Evolutionary conservation across 2,888 invertebrate genomes (phyloP), one percentile per base, ranked within the genome.

Genomic region (Cephonodes hylas): DNA sequence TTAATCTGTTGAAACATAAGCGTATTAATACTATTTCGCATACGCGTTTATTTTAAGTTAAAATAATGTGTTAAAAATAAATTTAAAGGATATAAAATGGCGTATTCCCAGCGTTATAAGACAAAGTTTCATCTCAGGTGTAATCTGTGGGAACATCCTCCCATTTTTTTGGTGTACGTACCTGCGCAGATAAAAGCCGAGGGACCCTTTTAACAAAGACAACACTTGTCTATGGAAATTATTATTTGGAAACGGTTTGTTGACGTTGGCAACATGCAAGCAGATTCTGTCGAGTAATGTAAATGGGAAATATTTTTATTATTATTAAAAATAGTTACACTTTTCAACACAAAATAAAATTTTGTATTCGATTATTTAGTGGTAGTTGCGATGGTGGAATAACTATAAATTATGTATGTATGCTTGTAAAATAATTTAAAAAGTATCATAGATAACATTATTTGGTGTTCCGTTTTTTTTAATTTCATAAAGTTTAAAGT

Each of bases 151-250:
- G 44, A 44, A 56, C 34, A 61, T 57, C 61, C 61, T 56, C 61
- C 44, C 45, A n/a, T 15, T 8, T 34, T 57, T 46, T 58, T 27
- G 45, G 46, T 63, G 60, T 57, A 62, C 56, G 58, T 63, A 65
- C 61, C 63, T 64, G 65, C 7, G n/a, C 53, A 58, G 60, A 66
- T 63, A 64, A 66, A 62, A 66, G 42, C 60, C 18, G 46, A 46
- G 53, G 53, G 64, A 62, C 64, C 64, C 62, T 58, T 56, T 46
- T 44, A 62, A 65, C 65, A 65, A 67, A 62, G 65, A 45, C 57
- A 61, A 42, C 65, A 61, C 64, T 66, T 66, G 63, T 67, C 62
- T 62, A 59, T 59, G 59, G 56, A 63, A 61, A 62, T 65, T 65
- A 53, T 63, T 60, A 62, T 46, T 62, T 57, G 57, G 56, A 46